phyloP scores from a whole-genome alignment of 2,113 vertebrate genomes.

The Rhodinocichla rosea region DNA sequence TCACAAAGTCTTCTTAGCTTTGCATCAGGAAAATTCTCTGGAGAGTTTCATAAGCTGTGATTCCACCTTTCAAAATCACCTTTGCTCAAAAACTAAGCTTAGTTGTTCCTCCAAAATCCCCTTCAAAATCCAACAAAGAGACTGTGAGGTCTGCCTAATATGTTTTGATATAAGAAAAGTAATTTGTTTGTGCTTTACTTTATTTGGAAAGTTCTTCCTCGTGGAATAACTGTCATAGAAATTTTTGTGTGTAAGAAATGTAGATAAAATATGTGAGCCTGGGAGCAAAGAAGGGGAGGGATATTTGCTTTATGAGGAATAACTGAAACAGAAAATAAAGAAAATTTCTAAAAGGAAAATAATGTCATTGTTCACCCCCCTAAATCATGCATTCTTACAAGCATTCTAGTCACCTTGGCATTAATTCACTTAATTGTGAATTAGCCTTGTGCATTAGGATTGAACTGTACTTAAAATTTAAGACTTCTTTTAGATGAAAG shows the following conservation, averaged over 20 bases:
- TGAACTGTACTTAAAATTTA: background rate
- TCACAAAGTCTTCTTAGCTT: constrained; percentile 79
- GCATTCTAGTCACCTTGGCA: background rate
- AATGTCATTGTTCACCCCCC: background rate
- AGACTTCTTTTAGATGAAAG: background rate
- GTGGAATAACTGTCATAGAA: background rate
- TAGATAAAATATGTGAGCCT: background rate
- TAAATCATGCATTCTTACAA: background rate
- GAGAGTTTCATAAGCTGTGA: constrained; percentile 75
- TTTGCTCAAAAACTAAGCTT: constrained; percentile 74
- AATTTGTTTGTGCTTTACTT: constrained; percentile 4
- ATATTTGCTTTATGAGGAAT: background rate
- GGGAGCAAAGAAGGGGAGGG: background rate
- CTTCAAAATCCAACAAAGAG: constrained; percentile 71
- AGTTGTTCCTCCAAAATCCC: constrained; percentile 70
- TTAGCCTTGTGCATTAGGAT: background rate
- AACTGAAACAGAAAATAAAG: background rate
- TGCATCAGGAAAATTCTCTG: constrained; percentile 73
- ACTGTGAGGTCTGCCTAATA: constrained; percentile 38
- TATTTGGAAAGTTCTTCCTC: constrained; percentile 4
- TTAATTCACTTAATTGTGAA: background rate
- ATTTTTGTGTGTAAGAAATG: constrained; percentile 11
- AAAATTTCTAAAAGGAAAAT: background rate
- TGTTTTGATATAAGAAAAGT: constrained; percentile 61
- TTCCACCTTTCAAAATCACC: constrained; percentile 77